Base-by-base conservation (phyloP, 2,888 invertebrate species). In the Nomada ruficornis region DNA sequence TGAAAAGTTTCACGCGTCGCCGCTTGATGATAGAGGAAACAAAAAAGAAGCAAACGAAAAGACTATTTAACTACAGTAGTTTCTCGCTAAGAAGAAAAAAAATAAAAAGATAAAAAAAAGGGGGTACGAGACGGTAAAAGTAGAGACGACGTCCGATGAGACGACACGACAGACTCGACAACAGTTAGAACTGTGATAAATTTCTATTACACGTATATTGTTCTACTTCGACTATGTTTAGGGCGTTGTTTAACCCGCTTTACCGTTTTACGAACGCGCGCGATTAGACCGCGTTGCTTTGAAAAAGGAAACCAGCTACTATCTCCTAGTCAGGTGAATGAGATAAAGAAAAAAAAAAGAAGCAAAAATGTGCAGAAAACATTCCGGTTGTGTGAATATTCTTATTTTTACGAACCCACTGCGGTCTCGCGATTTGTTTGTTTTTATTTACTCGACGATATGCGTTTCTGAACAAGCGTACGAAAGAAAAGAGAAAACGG, bases 171-270 rank as follows among this genome's bases (percentile, higher is more conserved):
- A 86, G 79, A 84, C 82, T 86, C 82, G 80, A 78, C 29, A 76
- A 84, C 85, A 89, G 86, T 88, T 89, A 89, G 89, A 86, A 87
- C 90, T 90, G 90, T 90, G 90, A 90, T 90, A 90, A 88, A 88
- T 85, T 89, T 88, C 80, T 82, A 88, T 87, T 86, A 77, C 77
- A 65, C 68, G 60, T 63, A 82, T 72, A 75, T 73, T 80, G 74
- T 83, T 84, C 64, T 72, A 76, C 80, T 86, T 81, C 54, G 57
- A 64, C 69, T 78, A 76, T 69, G 84, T 83, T 70, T 82, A 80
- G 71, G 29, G 47, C 62, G 60, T 79, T 79, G 77, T 74, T 74
- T 70, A 82, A 77, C 67, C 77, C 60, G 73, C 84, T 84, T 79
- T n/a, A 65, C 20, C 47, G 18, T 47, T 29, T 64, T 55, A 64